Evolutionary conservation across 2,797 vertebrate species (phyloP), one percentile per base, ranked within the genome.

Genomic region (Iguana delicatissima): DNA sequence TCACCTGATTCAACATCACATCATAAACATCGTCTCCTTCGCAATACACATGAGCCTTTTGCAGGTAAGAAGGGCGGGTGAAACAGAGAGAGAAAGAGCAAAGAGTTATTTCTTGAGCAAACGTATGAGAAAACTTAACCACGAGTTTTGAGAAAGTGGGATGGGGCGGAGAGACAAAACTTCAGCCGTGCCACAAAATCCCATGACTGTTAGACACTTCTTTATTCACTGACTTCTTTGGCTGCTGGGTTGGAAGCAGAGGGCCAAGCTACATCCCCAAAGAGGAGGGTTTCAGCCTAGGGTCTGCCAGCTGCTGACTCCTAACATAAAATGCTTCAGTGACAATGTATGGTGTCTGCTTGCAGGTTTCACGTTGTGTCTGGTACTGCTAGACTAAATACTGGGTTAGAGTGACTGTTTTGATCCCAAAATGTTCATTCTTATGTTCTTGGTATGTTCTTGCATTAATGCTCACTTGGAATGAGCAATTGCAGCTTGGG

Each of bases 1-100:
- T 97, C 96, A 99, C 98, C 98, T 99, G 98, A 96, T 98, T 99
- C 4, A 99, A 95, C 98, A 99, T 98, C 77, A 98, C 97, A 14
- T 99, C 98, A 57, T 98, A 99, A 84, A 98, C 95, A 77, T 98
- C 96, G 0, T 96, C 95, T 84, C 98, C 98, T 94, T 99, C 98
- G 89, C 91, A 95, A 94, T 98, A 98, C 69, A 99, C 98, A 50
- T 98, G 98, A 83, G 98, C 98, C 98, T 99, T 95, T 74, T 84
- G 35, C 46, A n/a, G 84, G 9, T 82, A 62, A 91, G 14, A 87
- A n/a, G 52, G 1, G 12, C 1, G 18, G 74, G 46, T 52, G 38
- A 6, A 46, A 80, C 1, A 9, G 50, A 7, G 29, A 62, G 69
- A 50, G 6, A 38, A 46, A 74, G 35, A 74, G n/a, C 32, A 74